Evolutionary conservation across 1,140 invertebrate genomes (phyloP), one percentile per base, ranked within the genome.

Genomic region (Bacillus rossius): DNA sequence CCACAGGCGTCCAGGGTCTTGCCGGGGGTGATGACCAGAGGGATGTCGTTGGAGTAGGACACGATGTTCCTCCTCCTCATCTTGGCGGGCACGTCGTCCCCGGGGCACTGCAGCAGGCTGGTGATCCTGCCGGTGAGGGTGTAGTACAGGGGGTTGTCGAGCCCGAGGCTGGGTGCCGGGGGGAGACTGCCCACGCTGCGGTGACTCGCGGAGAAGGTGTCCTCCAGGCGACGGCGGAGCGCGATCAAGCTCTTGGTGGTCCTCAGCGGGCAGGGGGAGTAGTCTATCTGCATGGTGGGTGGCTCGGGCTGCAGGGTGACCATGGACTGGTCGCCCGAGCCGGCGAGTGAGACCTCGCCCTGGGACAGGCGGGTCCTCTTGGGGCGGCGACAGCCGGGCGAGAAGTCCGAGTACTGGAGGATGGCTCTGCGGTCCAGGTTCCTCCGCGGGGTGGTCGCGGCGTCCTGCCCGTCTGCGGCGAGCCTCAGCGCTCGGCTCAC

Each of bases 231-330:
- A 23, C 59, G 42, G 10, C 61, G 41, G 0, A 65, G 57, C 17
- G 53, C 50, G 42, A 62, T 34, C 1, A 66, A 59, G 34, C 61
- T 62, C 34, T 61, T 56, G 10, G 65, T 61, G 13, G 59, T 42
- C n/a, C 51, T 13, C 14, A 63, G 29, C 13, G 65, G 55, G 47
- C 61, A 60, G n/a, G 67, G 65, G 1, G 65, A 67, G 45, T 63
- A 68, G 22, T 68, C 67, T n/a, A 68, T 68, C 20, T 66, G 60
- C 10, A 64, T 40, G 8, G 59, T 50, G n/a, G 57, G 55, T 20
- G 22, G 20, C 22, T 34, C 51, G 10, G 29, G 29, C 4, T 34
- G 29, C 29, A 34, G 29, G 29, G 29, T 34, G 4, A 34, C 29
- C 29, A 34, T 34, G 5, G 29, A 34, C 29, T 34, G 29, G 29